Evolutionary conservation across 1,140 invertebrate species (phyloP).

Genomic region (Lamellibrachia luymesi): DNA sequence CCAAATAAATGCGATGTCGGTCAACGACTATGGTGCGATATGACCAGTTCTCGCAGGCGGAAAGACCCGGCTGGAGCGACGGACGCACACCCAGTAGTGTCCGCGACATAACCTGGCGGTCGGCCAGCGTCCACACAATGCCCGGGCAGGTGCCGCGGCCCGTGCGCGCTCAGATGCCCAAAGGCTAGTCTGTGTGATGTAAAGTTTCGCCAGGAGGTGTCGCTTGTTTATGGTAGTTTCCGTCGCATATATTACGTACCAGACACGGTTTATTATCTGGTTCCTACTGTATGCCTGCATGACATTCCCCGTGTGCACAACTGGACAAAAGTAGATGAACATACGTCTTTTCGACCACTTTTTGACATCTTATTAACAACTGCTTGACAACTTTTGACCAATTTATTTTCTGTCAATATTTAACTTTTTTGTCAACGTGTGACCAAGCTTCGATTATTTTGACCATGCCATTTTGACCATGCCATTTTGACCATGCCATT

Average conservation of each 20-base stretch:
- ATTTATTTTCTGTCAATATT: too few relatives aligned
- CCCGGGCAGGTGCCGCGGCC: neutral
- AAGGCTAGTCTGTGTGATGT: constrained; percentile 4
- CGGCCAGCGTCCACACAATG: neutral
- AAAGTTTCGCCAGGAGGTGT: neutral
- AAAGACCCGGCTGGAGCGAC: neutral
- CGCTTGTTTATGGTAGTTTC: constrained; percentile 3
- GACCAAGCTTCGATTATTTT: too few relatives aligned
- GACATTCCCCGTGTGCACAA: neutral
- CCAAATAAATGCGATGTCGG: too few relatives aligned
- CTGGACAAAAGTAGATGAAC: neutral
- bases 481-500: too few relatives aligned
- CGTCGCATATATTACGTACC: neutral
- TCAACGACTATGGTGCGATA: neutral
- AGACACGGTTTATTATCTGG: neutral
- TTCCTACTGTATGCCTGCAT: neutral
- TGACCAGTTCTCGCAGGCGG: neutral
- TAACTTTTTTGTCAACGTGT: too few relatives aligned
- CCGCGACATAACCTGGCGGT: neutral
- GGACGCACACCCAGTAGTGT: neutral
- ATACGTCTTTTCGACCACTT: too few relatives aligned
- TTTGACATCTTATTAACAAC: too few relatives aligned
- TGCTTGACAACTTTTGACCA: too few relatives aligned
- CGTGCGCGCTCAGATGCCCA: neutral
- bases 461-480: too few relatives aligned